These are phyloP conservation scores for Lacerta viridis DNA, from an alignment of 2,797 vertebrate species.

Conservation along the genomic window DNA sequence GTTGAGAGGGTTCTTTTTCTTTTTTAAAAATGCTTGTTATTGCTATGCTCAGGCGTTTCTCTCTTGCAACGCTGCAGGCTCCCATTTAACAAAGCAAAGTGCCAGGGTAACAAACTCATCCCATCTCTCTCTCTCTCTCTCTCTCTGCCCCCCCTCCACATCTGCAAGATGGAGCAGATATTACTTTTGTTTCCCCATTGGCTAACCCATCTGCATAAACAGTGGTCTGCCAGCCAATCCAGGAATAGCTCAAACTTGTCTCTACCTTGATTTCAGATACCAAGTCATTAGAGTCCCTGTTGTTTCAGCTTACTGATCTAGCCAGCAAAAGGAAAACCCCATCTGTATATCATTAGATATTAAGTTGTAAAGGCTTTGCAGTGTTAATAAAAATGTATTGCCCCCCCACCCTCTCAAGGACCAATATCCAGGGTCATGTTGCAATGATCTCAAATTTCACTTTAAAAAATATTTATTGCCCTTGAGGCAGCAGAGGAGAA, in stretches of 20 bases:
- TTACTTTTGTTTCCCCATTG: background rate
- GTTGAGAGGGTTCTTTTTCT: fast-evolving
- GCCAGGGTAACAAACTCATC: background rate
- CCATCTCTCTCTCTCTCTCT: background rate
- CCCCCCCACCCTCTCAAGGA: background rate
- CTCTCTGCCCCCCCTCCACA: too few species aligned
- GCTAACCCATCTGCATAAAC: background rate
- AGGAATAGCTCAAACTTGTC: background rate
- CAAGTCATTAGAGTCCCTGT: too few species aligned
- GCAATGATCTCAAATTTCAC: background rate
- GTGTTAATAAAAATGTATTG: background rate
- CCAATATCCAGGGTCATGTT: background rate
- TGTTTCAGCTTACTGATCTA: background rate
- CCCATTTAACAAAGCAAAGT: background rate
- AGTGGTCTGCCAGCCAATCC: background rate
- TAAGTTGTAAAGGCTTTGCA: background rate
- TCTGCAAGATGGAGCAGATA: background rate
- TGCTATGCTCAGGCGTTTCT: slow-evolving; percentile 62
- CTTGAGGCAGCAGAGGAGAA: background rate
- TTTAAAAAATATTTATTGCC: background rate
- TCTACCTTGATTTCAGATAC: too few species aligned
- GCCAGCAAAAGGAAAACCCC: background rate
- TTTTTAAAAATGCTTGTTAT: slow-evolving; percentile 45
- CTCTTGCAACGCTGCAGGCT: slow-evolving; percentile 51
- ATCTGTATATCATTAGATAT: background rate